Evolutionary conservation across 2,888 invertebrate genomes (phyloP).

Genomic region (Pherbina coryleti): DNA sequence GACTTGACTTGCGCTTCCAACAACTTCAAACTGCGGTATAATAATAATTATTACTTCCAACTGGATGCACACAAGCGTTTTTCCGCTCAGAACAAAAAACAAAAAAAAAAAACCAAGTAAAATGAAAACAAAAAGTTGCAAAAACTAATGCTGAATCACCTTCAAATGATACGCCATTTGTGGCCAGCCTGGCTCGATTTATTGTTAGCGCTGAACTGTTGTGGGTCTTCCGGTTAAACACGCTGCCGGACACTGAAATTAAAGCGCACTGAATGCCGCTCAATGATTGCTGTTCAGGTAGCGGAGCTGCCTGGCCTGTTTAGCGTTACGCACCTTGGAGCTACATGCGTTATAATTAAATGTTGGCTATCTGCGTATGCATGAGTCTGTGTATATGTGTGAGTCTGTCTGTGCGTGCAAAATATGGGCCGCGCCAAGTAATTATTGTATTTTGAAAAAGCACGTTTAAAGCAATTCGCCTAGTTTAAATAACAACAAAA

Average conservation of each 20-base stretch:
- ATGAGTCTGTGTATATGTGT: background rate
- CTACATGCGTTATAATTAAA: slow-evolving; percentile 22
- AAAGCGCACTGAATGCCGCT: background rate
- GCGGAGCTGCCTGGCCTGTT: background rate
- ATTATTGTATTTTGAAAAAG: slow-evolving; percentile 56
- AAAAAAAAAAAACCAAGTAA: background rate
- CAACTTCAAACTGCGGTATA: background rate
- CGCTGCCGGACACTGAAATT: background rate
- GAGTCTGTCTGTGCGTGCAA: slow-evolving; percentile 60
- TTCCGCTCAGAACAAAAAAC: background rate
- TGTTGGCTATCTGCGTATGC: background rate
- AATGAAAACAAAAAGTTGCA: background rate
- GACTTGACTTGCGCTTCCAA: background rate
- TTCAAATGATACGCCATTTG: background rate
- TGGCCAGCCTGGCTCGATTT: background rate
- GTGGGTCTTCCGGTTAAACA: background rate
- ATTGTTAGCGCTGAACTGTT: background rate
- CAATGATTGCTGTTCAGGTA: background rate
- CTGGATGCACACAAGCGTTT: background rate
- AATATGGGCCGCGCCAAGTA: slow-evolving; percentile 66
- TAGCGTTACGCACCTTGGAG: background rate
- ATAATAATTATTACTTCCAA: background rate
- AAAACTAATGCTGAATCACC: slow-evolving; percentile 8
- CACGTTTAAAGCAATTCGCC: slow-evolving; percentile 14
- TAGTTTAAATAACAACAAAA: slow-evolving; percentile 8